phyloP scores from a whole-genome alignment of 2,797 vertebrate species.

The Spheniscus humboldti region DNA sequence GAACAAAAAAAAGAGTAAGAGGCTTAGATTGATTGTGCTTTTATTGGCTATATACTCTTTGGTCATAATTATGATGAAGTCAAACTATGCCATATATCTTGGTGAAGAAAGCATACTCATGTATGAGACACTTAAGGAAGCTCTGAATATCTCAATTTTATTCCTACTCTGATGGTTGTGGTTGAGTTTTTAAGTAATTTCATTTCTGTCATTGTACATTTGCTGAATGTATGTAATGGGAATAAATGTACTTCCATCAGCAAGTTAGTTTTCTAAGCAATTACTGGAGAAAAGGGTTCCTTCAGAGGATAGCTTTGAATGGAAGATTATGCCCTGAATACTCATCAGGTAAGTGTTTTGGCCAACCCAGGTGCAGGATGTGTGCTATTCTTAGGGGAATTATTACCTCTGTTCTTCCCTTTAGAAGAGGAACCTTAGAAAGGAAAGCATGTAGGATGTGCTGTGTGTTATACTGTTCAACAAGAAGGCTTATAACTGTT shows the following conservation, averaged over 20 bases:
- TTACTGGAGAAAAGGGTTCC: background rate
- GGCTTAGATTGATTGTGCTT: background rate
- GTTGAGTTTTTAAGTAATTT: background rate
- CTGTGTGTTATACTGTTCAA: background rate
- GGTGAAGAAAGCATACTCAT: background rate
- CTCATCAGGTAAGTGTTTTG: background rate
- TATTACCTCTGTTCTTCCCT: background rate
- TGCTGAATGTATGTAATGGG: background rate
- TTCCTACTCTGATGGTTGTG: background rate
- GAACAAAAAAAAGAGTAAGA: background rate
- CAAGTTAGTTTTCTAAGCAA: background rate
- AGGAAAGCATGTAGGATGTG: background rate
- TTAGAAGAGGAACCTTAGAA: background rate
- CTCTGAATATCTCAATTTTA: background rate
- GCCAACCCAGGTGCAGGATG: background rate
- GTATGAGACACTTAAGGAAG: background rate
- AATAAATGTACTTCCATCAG: background rate
- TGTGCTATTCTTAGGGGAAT: background rate
- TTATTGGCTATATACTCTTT: background rate
- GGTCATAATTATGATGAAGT: background rate
- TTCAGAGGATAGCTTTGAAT: background rate
- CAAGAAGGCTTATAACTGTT: background rate
- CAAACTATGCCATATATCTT: background rate
- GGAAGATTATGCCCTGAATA: background rate
- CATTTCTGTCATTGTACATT: background rate